Evolutionary conservation across 2,797 vertebrate species (phyloP), one percentile per base, ranked within the genome.

Genomic region (Oryzias sinensis): DNA sequence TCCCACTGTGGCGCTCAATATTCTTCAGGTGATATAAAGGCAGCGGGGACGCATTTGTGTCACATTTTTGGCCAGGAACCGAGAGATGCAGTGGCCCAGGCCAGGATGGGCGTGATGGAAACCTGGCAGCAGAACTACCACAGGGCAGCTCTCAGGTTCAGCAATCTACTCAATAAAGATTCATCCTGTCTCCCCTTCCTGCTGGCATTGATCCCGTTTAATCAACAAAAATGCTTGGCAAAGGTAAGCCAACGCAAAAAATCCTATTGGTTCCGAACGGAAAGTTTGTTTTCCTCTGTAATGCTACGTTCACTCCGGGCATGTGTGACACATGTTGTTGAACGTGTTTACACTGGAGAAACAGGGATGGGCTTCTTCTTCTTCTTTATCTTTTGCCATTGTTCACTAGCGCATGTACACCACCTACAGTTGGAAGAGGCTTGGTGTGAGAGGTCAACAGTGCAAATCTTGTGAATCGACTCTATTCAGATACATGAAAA

Each of bases 101-200:
- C 93, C 60, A 84, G 96, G 43, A 68, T 90, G 16, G 96, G 95
- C 5, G 87, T 97, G 70, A 88, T 97, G 54, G 90, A 87, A 65
- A 88, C 94, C 75, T 95, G 91, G 91, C 88, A 78, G 51, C 89
- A 91, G 61, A 92, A 90, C 0, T 49, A 88, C 68, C 25, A 58
- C 14, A 77, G 67, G 0, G 93, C 95, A 2, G 88, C 89, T 9
- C 81, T 24, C 45, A 84, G 91, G 1, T 88, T 98, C 69, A 92
- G 94, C 72, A 57, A 61, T 62, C 85, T 97, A 59, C 90, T 91
- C 0, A 91, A 92, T 68, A 92, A 73, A 40, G 92, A 95, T 43
- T 56, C 88, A 1, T 43, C 56, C 22, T 80, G 89, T 18, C 63
- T 97, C 51, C 72, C 78, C 16, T 93, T 94, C 71, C 85, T 98